phyloP scores from a whole-genome alignment of 2,888 invertebrate species.

The Lepidocyrtoides sp. region DNA sequence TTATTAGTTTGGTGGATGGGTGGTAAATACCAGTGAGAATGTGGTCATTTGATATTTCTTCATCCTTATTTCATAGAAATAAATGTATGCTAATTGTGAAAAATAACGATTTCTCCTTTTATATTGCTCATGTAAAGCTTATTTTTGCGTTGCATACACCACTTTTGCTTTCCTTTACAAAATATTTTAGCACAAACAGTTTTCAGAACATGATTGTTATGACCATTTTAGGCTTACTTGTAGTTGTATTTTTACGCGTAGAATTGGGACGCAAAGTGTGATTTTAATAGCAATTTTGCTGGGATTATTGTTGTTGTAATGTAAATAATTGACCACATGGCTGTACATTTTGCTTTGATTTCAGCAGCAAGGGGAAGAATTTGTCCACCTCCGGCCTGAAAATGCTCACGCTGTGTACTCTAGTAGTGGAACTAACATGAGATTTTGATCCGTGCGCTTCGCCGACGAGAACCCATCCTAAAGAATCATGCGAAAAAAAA shows the following conservation, averaged over 20 bases:
- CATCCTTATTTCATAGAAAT: no score
- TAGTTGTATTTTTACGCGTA: not conserved
- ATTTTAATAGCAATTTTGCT: constrained; percentile 2
- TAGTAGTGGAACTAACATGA: constrained; percentile 83
- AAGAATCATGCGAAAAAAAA: not conserved
- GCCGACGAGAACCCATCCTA: constrained; percentile 75
- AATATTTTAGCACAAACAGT: no score
- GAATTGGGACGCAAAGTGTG: not conserved
- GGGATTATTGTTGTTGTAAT: constrained; percentile 29
- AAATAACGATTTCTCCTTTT: no score
- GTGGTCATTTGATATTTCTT: no score
- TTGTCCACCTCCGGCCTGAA: constrained; percentile 84
- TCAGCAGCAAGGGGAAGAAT: constrained; percentile 84
- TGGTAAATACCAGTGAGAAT: no score
- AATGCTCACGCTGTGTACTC: constrained; percentile 84
- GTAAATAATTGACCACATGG: constrained; percentile 45
- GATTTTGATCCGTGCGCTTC: constrained; percentile 84
- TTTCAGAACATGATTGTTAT: not conserved
- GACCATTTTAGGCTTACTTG: not conserved
- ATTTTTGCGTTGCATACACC: no score
- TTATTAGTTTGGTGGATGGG: no score
- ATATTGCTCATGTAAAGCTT: no score
- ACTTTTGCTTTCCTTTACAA: no score
- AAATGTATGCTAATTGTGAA: no score
- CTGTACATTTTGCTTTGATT: constrained; percentile 72